phyloP scores from a whole-genome alignment of 2,888 invertebrate species.

The Drosophila diplacantha region DNA sequence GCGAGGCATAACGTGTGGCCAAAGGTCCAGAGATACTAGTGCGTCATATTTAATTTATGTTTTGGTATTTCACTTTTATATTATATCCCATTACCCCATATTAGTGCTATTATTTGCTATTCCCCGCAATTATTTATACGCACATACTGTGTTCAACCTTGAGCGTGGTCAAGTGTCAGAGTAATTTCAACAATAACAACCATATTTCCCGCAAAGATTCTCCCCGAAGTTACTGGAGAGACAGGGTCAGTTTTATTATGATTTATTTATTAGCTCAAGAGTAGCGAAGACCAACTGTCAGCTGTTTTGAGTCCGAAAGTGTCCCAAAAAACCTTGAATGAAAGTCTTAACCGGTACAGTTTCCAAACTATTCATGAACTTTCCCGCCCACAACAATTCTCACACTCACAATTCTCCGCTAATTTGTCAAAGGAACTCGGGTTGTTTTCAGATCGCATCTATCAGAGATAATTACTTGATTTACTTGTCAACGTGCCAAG shows the following conservation, averaged over 20 bases:
- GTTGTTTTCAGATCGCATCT: slow-evolving; percentile 42
- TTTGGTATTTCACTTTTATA: not conserved
- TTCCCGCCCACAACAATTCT: slow-evolving; percentile 7
- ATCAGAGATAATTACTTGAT: slow-evolving; percentile 55
- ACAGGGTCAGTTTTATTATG: not conserved
- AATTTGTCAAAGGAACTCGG: slow-evolving; percentile 30
- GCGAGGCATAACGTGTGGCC: not conserved
- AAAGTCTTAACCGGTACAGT: not conserved
- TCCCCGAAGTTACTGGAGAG: slow-evolving; percentile 1
- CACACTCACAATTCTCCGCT: slow-evolving; percentile 6
- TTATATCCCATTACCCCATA: not conserved
- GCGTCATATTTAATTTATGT: not conserved
- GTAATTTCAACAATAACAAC: slow-evolving; percentile 4
- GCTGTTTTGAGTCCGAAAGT: slow-evolving; percentile 16
- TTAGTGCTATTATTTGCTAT: not conserved
- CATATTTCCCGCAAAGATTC: not conserved
- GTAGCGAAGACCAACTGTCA: slow-evolving; percentile 27
- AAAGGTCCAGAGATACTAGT: not conserved
- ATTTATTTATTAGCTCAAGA: slow-evolving; percentile 3
- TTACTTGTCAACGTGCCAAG: slow-evolving; percentile 55
- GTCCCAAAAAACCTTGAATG: slow-evolving; percentile 2
- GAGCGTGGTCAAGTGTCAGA: slow-evolving; percentile 4
- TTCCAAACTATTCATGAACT: not conserved
- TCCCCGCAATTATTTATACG: not conserved
- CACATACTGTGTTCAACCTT: slow-evolving; percentile 1